Base-by-base conservation (phyloP, 2,113 vertebrate species). In the Microtus oregoni region DNA sequence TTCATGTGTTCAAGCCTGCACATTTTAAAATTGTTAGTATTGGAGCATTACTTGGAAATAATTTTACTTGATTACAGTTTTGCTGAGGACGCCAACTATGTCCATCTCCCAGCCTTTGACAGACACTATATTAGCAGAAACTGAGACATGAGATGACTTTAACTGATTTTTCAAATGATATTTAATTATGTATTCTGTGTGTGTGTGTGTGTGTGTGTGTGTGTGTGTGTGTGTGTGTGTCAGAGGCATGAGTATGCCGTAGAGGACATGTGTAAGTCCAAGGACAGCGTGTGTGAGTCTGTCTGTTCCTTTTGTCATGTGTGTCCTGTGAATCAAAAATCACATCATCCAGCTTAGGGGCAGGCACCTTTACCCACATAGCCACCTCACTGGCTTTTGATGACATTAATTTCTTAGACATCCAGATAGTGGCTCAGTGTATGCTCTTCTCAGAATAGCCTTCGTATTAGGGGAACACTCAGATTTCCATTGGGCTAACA, bases 1-100 rank as follows among this genome's bases (percentile, higher is more conserved):
- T 67, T 94, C 75, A 87, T 61, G 47, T 61, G 83, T 65, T 41
- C 38, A 91, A 6, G 44, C 61, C 24, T 81, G 0, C 30, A 3
- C n/a, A 77, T 26, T 89, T 78, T 87, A 17, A 89, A 52, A 70
- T 86, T 68, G 1, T 0, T 95, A 73, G 83, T 97, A 17, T 89
- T 76, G 24, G 19, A 86, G 30, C 38, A 12, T 63, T 72, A 30
- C 72, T 41, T 73, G 55, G 72, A 58, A 65, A 68, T 17, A 44
- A 78, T 94, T 81, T 65, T 68, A 15, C 11, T 72, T 68, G 4
- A 17, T 89, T 58, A 58, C 14, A 41, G n/a, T 73, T 38, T 30
- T 92, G 15, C 11, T 3, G 35, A 17, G 32, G 11, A 67, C 30
- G 17, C 9, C 0, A 4, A 47, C 6, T 35, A 70, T 20, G 10